These are phyloP conservation scores for Spodoptera exigua DNA, from an alignment of 2,888 invertebrate species.

Conservation along the genomic window DNA sequence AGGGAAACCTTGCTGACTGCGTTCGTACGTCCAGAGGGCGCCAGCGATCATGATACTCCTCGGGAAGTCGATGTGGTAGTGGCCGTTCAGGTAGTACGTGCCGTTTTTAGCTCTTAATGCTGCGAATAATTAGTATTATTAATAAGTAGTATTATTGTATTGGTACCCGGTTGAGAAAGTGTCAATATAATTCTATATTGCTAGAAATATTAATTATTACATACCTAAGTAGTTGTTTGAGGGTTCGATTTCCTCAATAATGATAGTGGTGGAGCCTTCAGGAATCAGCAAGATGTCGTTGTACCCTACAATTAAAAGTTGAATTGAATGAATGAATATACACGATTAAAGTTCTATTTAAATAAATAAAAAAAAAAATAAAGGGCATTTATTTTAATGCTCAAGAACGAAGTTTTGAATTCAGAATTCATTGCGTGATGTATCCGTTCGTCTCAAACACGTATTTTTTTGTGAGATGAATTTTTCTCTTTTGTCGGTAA, in stretches of 20 bases:
- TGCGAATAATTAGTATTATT: too few relatives aligned
- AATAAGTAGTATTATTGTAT: too few relatives aligned
- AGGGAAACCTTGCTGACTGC: constrained; percentile 94
- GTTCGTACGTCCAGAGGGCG: constrained; percentile 95
- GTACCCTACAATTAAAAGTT: constrained; percentile 91
- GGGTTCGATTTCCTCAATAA: constrained; percentile 93
- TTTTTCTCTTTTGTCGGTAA: too few relatives aligned
- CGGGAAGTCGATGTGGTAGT: constrained; percentile 98
- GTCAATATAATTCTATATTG: neutral
- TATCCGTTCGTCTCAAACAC: too few relatives aligned
- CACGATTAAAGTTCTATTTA: neutral
- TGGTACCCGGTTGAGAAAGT: too few relatives aligned
- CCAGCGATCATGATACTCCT: constrained; percentile 94
- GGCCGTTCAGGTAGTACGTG: constrained; percentile 97
- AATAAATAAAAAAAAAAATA: too few relatives aligned
- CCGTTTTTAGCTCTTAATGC: constrained; percentile 94
- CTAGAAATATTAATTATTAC: constrained; percentile 44
- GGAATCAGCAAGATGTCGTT: constrained; percentile 97
- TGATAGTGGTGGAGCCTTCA: constrained; percentile 96
- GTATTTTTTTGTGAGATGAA: too few relatives aligned
- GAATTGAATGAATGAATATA: too few relatives aligned
- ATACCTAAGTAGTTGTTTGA: constrained; percentile 97
- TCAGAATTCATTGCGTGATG: too few relatives aligned
- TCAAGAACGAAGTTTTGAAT: too few relatives aligned
- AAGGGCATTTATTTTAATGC: neutral